These are phyloP conservation scores for Cacoxenus indagator DNA, from an alignment of 2,888 invertebrate species.

Conservation along the genomic window DNA sequence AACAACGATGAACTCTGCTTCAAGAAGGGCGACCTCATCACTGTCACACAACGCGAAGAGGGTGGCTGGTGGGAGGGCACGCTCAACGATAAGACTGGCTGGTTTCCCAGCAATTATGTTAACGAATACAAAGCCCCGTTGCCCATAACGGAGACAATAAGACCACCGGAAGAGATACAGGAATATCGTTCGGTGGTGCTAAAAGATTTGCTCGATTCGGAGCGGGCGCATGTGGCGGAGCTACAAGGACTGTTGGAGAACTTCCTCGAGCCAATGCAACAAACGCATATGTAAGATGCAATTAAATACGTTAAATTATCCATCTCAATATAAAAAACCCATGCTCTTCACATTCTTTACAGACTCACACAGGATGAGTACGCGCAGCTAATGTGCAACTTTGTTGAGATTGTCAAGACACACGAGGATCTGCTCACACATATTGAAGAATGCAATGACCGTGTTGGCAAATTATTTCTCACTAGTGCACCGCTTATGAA, in stretches of 20 bases:
- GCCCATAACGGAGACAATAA: constrained; percentile 76
- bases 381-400: constrained; percentile 87
- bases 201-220: constrained; percentile 92
- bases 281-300: constrained; percentile 84
- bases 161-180: constrained; percentile 79
- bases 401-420: constrained; percentile 86
- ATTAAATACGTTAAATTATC: not conserved
- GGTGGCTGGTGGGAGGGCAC: constrained; percentile 99
- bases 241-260: constrained; percentile 87
- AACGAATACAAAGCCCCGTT: constrained; percentile 81
- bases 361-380: constrained; percentile 90
- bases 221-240: constrained; percentile 91
- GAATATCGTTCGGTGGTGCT: constrained; percentile 88
- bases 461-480: constrained; percentile 90
- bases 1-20: constrained; percentile 99
- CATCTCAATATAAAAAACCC: constrained; percentile 14
- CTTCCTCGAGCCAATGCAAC: constrained; percentile 89
- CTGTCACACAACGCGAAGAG: constrained; percentile 94
- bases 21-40: constrained; percentile 95
- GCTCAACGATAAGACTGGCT: constrained; percentile 92
- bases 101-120: constrained; percentile 99
- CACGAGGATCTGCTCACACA: constrained; percentile 86
- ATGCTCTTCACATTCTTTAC: constrained; percentile 45
- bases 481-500: constrained; percentile 87
- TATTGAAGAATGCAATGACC: constrained; percentile 87